Evolutionary conservation across 2,888 invertebrate genomes (phyloP).

Genomic region (Nesidiocoris tenuis): DNA sequence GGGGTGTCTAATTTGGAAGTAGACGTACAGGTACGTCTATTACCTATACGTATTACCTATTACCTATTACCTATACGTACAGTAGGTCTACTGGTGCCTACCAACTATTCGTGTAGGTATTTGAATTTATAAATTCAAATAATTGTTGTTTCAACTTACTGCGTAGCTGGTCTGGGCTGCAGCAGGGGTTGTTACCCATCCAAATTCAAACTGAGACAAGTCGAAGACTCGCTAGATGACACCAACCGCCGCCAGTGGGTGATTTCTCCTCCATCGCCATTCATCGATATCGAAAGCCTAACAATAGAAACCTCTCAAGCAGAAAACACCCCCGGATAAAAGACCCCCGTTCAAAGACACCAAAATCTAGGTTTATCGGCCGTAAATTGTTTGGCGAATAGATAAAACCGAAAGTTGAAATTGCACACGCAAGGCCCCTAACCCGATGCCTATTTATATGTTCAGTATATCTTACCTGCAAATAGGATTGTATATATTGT

Average conservation of each 20-base stretch:
- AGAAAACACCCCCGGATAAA: neutral
- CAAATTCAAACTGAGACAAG: neutral
- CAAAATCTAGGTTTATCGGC: neutral
- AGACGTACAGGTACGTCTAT: too few species aligned
- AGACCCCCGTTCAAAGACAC: neutral
- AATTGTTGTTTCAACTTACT: too few species aligned
- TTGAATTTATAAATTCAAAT: too few species aligned
- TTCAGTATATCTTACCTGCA: too few species aligned
- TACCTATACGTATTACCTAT: too few species aligned
- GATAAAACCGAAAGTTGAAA: neutral
- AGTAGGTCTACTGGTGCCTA: too few species aligned
- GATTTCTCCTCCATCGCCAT: neutral
- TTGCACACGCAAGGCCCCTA: neutral
- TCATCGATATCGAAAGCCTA: slow-evolving; percentile 4
- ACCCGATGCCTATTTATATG: too few species aligned
- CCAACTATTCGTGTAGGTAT: too few species aligned
- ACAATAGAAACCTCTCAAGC: slow-evolving; percentile 9
- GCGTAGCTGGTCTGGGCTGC: slow-evolving; percentile 12
- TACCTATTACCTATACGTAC: too few species aligned
- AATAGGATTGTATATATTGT: too few species aligned
- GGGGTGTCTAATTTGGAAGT: too few species aligned
- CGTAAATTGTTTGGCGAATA: neutral
- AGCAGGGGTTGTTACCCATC: slow-evolving; percentile 34
- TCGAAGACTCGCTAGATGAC: neutral
- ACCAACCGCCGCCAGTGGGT: neutral